Evolutionary conservation across 2,797 vertebrate species (phyloP).

Genomic region (Malurus splendens): DNA sequence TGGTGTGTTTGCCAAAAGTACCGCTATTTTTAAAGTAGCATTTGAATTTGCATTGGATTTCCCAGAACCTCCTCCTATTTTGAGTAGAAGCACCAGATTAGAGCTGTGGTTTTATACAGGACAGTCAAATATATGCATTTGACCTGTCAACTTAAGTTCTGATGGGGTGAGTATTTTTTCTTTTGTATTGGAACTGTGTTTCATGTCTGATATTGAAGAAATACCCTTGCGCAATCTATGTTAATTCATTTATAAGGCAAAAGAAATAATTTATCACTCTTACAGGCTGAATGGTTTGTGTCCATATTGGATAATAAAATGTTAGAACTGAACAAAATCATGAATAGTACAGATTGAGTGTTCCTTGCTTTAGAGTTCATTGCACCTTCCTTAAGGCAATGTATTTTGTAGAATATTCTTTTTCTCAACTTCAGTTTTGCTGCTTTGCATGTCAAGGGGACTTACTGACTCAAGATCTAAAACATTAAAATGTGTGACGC

Average conservation of each 20-base stretch:
- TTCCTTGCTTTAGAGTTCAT: not conserved
- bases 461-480: not conserved
- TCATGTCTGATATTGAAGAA: not conserved
- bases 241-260: not conserved
- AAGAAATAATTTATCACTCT: not conserved
- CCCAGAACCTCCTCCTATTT: not conserved
- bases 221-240: not conserved
- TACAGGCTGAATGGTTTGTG: not conserved
- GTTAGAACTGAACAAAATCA: not conserved
- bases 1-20: not conserved
- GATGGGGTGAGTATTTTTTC: not conserved
- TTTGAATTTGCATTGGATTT: constrained; percentile 6
- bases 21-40: constrained; percentile 11
- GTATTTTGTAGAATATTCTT: not conserved
- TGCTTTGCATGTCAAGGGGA: not conserved
- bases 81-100: not conserved
- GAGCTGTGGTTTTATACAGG: not conserved
- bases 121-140: not conserved
- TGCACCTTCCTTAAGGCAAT: not conserved
- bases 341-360: not conserved
- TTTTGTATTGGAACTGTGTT: not conserved
- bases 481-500: not conserved
- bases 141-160: not conserved
- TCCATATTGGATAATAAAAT: not conserved
- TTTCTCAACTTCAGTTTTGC: not conserved